These are phyloP conservation scores for Synanthedon myopaeformis DNA, from an alignment of 2,888 invertebrate species.

Conservation along the genomic window DNA sequence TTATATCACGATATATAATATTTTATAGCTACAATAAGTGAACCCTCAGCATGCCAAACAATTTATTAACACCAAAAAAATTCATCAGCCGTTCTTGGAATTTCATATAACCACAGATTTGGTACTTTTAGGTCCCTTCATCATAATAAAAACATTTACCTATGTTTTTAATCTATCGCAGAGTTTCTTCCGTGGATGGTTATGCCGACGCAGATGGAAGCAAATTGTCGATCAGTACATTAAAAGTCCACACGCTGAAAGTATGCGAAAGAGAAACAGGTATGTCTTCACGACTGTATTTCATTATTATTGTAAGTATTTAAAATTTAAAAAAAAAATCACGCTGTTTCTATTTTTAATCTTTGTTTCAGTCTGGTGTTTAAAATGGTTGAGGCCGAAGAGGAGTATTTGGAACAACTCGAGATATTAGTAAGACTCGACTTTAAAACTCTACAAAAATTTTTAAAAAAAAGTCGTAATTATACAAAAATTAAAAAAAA, in stretches of 20 bases:
- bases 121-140: too few species aligned
- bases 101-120: too few species aligned
- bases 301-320: not conserved
- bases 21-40: too few species aligned
- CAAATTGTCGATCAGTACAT: slow-evolving; percentile 96
- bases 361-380: slow-evolving; percentile 77
- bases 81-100: too few species aligned
- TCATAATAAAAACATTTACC: not conserved
- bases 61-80: too few species aligned
- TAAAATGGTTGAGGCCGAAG: slow-evolving; percentile 93
- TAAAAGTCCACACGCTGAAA: slow-evolving; percentile 93
- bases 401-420: slow-evolving; percentile 92
- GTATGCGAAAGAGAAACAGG: slow-evolving; percentile 92
- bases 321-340: not conserved
- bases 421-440: slow-evolving; percentile 72
- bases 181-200: slow-evolving; percentile 94
- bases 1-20: too few species aligned
- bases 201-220: slow-evolving; percentile 92
- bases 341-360: not conserved
- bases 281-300: slow-evolving; percentile 22
- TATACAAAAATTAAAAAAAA: too few species aligned
- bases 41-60: too few species aligned
- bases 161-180: slow-evolving; percentile 41
- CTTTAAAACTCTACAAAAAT: too few species aligned
- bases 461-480: too few species aligned